These are phyloP conservation scores for Caenorhabditis brenneri DNA, from an alignment of 1,140 invertebrate genomes.

Conservation along the genomic window DNA sequence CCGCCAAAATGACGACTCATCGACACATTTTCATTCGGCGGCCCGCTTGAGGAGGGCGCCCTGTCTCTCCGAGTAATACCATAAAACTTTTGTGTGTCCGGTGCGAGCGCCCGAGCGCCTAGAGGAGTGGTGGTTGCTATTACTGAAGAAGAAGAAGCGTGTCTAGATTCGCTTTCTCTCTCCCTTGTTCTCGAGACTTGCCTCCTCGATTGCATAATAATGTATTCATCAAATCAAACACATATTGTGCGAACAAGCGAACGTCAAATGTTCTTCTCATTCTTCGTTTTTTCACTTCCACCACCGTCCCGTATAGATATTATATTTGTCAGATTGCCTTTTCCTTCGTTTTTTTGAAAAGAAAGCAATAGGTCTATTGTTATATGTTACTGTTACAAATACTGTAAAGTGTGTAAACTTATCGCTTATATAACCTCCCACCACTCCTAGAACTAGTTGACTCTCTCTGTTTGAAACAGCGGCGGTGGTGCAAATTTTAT, in stretches of 20 bases:
- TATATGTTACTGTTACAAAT: conserved; percentile 30
- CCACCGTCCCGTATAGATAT: background rate
- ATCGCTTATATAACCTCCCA: conserved; percentile 1
- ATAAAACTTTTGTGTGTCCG: conserved; percentile 43
- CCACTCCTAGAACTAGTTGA: conserved; percentile 6
- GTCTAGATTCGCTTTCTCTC: background rate
- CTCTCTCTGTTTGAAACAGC: background rate
- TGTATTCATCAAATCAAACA: conserved; percentile 41
- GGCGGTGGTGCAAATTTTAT: too few relatives aligned
- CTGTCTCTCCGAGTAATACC: conserved; percentile 28
- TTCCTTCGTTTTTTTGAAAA: background rate
- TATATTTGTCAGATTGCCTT: background rate
- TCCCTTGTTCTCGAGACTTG: background rate
- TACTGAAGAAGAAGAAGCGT: conserved; percentile 27
- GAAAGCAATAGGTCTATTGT: background rate
- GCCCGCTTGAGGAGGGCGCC: background rate
- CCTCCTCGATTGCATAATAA: conserved; percentile 28
- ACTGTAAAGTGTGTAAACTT: conserved; percentile 22
- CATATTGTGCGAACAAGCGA: background rate
- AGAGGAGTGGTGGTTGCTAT: background rate
- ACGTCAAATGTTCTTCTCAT: background rate
- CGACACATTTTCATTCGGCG: conserved; percentile 20
- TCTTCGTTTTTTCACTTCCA: background rate
- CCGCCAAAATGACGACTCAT: conserved; percentile 38
- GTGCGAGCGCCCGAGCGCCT: background rate